Base-by-base conservation (phyloP, 2,797 vertebrate genomes). In the Halcyon leucocephala region DNA sequence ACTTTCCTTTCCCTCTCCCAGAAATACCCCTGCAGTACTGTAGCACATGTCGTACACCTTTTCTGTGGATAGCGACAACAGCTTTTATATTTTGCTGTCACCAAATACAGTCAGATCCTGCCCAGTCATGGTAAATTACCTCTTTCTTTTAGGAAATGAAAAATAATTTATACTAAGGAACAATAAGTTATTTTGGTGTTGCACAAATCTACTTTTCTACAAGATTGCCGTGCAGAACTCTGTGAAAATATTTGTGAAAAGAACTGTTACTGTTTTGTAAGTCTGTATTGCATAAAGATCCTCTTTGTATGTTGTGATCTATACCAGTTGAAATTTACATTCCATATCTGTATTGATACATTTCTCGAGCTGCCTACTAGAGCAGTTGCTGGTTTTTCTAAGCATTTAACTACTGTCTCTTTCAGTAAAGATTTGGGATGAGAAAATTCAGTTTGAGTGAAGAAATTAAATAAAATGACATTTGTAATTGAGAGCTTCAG, bases 391-490 rank as follows among this genome's bases (percentile, higher is more conserved):
- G 64, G 7, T 76, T 95, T 94, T 89, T 95, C 92, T 94, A 95
- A 82, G 92, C 79, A 48, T 95, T 97, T 89, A 92, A 46, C 74
- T 96, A 82, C 73, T 91, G 12, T 95, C 73, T 97, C 97, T 97
- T 97, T 96, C 98, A 97, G 93, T 97, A 98, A 98, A 97, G 97
- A 97, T 98, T 98, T 98, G 96, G 96, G 98, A 97, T 94, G 97
- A 98, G 97, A 93, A 98, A 97, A 97, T 97, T 96, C 94, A 90
- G 92, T 97, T 97, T 98, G 98, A 98, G 98, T 98, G 97, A 98
- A 48, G 97, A 98, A 97, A 98, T 98, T 91, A 98, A 98, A 98
- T 99, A 99, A 99, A 99, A 98, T 97, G 60, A 91, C 97, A 97
- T 99, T 99, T 99, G 95, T 99, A 98, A 98, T 97, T 98, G 98